Base-by-base conservation (phyloP, 2,113 vertebrate genomes). In the Nematolebias whitei region DNA sequence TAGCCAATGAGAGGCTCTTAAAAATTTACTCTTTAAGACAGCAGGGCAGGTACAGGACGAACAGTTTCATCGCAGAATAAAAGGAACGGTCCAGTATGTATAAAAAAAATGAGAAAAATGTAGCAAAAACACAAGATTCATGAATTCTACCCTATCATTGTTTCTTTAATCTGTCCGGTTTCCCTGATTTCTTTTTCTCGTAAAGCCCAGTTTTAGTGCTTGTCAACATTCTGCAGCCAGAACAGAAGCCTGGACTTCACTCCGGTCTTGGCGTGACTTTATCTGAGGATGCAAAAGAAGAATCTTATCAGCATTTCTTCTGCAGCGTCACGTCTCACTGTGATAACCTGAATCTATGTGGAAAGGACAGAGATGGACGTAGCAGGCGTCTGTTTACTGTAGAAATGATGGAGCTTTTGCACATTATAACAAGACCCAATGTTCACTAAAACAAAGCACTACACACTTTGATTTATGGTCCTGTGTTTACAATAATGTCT, bases 241-340 rank as follows among this genome's bases (percentile, higher is more conserved):
- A 88, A 63, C 57, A 61, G 74, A 49, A 29, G 78, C 67, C 87
- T 76, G 78, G 62, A 78, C 75, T 80, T 69, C 68, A 63, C 66
- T 77, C 74, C 66, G 51, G 51, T 68, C 71, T 82, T 69, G 60
- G 35, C 64, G 72, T 61, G 73, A 23, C 44, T 82, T 90, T 89
- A 85, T 90, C 87, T 84, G 58, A 19, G 63, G 65, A 71, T 78
- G 76, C 74, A 90, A 91, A 90, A 82, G 76, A 78, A 61, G 53
- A 83, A 86, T 87, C 88, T 90, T 92, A 92, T 92, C 91, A 80
- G 66, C 16, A 12, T 73, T 91, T 91, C 90, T 89, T 89, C 79
- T 84, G 71, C 70, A 53, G 67, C 51, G 61, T 74, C 51, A 20
- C 23, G 69, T 75, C 83, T 80, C 72, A 40, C 52, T 24, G 55